Evolutionary conservation across 2,888 invertebrate species (phyloP).

Genomic region (Hemaris fuciformis): DNA sequence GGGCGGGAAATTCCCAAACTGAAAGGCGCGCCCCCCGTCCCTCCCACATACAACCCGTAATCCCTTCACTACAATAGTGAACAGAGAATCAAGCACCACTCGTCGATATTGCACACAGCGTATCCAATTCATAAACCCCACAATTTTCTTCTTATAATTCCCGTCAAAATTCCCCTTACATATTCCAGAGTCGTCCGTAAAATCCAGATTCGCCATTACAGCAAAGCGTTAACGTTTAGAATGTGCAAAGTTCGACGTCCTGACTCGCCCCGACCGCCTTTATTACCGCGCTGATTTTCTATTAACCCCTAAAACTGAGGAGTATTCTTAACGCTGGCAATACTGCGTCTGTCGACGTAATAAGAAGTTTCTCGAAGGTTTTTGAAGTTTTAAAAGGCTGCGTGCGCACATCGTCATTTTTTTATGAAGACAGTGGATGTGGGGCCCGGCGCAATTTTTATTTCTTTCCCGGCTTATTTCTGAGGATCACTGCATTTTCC

Average conservation of each 20-base stretch:
- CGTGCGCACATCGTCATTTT: too few species aligned
- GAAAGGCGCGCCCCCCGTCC: too few species aligned
- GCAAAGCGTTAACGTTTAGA: background rate
- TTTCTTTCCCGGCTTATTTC: too few species aligned
- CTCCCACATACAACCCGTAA: too few species aligned
- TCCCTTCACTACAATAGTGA: too few species aligned
- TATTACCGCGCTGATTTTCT: slow-evolving; percentile 7
- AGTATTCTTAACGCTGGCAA: slow-evolving; percentile 5
- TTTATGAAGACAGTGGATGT: background rate
- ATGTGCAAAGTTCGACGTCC: background rate
- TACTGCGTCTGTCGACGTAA: background rate
- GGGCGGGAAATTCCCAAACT: too few species aligned
- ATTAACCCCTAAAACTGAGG: slow-evolving; percentile 12
- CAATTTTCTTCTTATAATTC: too few species aligned
- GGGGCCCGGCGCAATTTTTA: background rate
- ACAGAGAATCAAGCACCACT: too few species aligned
- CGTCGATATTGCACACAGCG: too few species aligned
- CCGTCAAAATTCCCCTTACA: background rate
- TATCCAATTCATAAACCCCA: too few species aligned
- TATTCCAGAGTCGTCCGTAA: background rate
- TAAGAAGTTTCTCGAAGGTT: slow-evolving; percentile 19
- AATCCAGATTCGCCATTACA: background rate
- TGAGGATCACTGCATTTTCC: too few species aligned
- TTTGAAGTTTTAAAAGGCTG: background rate
- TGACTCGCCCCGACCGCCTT: background rate